Percentiles rank a stretch among this genome's conserved stretches.
phyloP scores from a whole-genome alignment of 2,888 invertebrate genomes.

The Diplolepis rosae region DNA sequence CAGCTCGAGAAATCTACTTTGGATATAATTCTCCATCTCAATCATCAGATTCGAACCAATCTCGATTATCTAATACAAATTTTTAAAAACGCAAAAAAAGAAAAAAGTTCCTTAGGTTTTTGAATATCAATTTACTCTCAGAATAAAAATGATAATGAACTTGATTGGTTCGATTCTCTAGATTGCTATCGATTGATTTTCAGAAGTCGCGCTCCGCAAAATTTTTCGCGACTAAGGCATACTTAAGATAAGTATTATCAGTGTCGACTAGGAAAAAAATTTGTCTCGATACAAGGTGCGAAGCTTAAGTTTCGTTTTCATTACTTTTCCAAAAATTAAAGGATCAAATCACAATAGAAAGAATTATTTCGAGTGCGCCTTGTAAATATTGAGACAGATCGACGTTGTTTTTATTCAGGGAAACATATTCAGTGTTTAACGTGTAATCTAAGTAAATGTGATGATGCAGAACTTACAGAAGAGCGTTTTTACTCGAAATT shows the following conservation, averaged over 20 bases:
- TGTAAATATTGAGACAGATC: not conserved
- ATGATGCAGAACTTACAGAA: not conserved
- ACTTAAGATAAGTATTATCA: conserved; percentile 30
- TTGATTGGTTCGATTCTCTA: conserved; percentile 5
- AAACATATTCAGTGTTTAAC: conserved; percentile 23
- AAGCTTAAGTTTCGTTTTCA: not conserved
- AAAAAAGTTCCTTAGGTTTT: not conserved
- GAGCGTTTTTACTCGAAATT: conserved; percentile 20
- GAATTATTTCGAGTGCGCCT: not conserved
- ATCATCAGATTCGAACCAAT: conserved; percentile 17
- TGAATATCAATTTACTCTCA: no score
- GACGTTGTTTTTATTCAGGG: conserved; percentile 22
- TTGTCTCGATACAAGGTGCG: not conserved
- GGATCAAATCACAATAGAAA: not conserved
- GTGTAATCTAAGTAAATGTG: conserved; percentile 18
- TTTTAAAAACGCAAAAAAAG: not conserved
- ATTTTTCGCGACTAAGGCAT: conserved; percentile 15
- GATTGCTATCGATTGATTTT: conserved; percentile 4
- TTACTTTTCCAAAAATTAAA: not conserved
- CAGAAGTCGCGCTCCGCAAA: conserved; percentile 5
- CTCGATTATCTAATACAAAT: not conserved
- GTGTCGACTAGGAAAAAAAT: conserved; percentile 17
- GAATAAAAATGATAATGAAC: no score
- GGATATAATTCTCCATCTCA: conserved; percentile 1
- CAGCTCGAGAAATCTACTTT: not conserved